Conservation (phyloP, 2,888 invertebrate species). For the Archips xylosteana region DNA sequence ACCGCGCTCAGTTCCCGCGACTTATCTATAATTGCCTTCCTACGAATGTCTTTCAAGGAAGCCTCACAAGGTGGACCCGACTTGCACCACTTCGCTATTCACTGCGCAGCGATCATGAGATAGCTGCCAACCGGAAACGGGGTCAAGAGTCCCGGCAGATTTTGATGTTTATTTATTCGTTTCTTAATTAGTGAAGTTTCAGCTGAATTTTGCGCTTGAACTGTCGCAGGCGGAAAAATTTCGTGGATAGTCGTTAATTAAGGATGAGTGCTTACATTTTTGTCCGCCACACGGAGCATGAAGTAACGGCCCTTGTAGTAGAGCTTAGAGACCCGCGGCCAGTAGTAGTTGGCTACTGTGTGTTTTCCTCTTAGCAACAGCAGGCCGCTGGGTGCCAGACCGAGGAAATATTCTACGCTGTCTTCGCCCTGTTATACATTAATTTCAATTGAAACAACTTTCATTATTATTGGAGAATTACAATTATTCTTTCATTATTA, state of each 20-base stretch:
- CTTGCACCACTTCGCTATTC: constrained; percentile 72
- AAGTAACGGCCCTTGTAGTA: constrained; percentile 98
- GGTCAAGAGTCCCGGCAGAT: constrained; percentile 70
- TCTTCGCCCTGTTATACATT: constrained; percentile 92
- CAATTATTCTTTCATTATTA: too few species aligned
- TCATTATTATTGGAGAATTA: too few species aligned
- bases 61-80: constrained; percentile 74
- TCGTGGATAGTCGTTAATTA: constrained; percentile 31
- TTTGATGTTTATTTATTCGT: constrained; percentile 64
- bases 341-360: constrained; percentile 99
- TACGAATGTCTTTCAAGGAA: constrained; percentile 83
- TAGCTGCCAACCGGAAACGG: constrained; percentile 63
- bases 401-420: constrained; percentile 98
- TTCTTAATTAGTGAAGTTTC: constrained; percentile 34
- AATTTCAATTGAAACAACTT: not conserved
- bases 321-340: constrained; percentile 98
- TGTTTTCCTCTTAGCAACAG: constrained; percentile 97
- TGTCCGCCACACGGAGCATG: constrained; percentile 97
- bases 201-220: constrained; percentile 29
- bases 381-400: constrained; percentile 97
- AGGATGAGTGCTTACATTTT: constrained; percentile 90
- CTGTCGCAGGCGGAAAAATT: constrained; percentile 24
- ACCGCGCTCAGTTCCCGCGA: constrained; percentile 76
- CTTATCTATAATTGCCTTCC: constrained; percentile 85
- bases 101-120: constrained; percentile 65